phyloP scores from a whole-genome alignment of 2,888 invertebrate genomes.

The Cantharis nigra region DNA sequence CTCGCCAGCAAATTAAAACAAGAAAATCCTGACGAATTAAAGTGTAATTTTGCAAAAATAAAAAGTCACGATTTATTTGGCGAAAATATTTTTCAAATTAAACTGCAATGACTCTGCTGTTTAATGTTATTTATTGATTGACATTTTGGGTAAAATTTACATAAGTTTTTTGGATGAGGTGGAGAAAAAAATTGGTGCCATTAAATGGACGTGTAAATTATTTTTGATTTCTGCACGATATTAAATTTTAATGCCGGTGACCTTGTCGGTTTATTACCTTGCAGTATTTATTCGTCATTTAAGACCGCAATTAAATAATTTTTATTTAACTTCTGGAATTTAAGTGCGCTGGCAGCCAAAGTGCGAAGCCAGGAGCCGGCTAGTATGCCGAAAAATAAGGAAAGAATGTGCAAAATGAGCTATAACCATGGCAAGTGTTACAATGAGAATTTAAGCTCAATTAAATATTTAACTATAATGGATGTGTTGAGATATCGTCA shows the following conservation, averaged over 20 bases:
- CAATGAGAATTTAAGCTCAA: neutral
- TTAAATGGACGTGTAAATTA: neutral
- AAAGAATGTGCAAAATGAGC: neutral
- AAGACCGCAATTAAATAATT: neutral
- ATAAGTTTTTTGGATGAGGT: neutral
- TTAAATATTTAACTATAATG: neutral
- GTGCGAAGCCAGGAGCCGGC: neutral
- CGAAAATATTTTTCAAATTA: neutral
- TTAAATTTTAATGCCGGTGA: neutral
- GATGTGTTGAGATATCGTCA: neutral
- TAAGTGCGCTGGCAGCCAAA: neutral
- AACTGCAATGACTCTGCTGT: neutral
- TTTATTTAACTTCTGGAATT: neutral
- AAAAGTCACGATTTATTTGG: neutral
- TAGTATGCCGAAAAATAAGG: neutral
- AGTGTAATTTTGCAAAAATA: neutral
- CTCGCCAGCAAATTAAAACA: neutral
- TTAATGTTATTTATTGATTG: neutral
- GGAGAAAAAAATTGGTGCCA: neutral
- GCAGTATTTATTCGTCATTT: neutral
- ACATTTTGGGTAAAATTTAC: neutral
- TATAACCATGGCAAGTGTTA: neutral
- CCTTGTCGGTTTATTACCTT: constrained; percentile 1
- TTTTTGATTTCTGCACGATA: neutral
- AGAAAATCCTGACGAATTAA: neutral